Base-by-base conservation (phyloP, 2,888 invertebrate genomes). In the Phragmatobia fuliginosa region DNA sequence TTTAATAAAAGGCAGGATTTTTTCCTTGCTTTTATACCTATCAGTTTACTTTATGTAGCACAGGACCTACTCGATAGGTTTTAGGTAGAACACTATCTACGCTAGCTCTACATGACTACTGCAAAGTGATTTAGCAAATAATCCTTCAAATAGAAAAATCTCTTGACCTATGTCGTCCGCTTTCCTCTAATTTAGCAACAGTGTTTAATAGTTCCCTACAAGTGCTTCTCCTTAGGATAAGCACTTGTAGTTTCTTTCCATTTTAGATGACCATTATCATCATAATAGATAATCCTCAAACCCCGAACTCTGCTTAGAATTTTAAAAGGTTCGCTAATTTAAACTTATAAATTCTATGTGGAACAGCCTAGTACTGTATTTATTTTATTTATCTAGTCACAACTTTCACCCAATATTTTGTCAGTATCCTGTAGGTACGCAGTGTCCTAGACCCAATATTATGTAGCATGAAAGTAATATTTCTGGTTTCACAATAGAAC, bases 41-140 rank as follows among this genome's bases (percentile, higher is more conserved):
- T 80, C 83, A 85, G 83, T 86, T 87, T 85, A 80, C 83, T 83
- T 84, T 82, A 82, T 87, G 25, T 1, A 8, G n/a, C 10, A n/a
- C n/a, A n/a, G 45, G 8, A 10, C 21, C 45, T 49, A 49, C 21
- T 21, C 7, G 8, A 45, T n/a, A 49, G 45, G n/a, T 49, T 49
- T 45, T 49, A n/a, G n/a, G 4, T 8, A 49, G 21, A n/a, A 49
- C 21, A 49, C 0, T 7, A 45, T 45, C 1, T 18, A 45, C 7
- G 45, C 21, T 49, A 49, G 2, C n/a, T 10, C 45, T 49, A 10
- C 2, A 49, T 21, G 10, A 49, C 21, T 18, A n/a, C 21, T 18
- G 7, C 45, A 49, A 10, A 49, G 10, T 10, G 21, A n/a, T n/a
- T 49, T 49, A 45, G 45, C 7, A 18, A 7, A 21, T 1, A 21